Evolutionary conservation across 1,140 invertebrate genomes (phyloP).

Genomic region (Drosophila parvula): DNA sequence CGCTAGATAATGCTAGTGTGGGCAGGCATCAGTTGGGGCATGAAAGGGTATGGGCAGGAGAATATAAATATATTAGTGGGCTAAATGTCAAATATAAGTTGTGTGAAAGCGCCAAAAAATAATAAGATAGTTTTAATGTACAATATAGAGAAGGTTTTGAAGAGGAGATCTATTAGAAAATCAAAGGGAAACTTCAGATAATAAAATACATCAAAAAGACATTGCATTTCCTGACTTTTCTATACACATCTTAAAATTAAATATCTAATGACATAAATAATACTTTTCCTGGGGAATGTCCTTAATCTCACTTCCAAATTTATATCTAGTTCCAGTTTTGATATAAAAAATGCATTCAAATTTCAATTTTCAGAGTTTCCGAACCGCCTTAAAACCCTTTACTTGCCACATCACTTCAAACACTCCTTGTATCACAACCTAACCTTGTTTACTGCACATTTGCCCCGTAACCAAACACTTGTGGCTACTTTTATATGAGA

Average conservation of each 20-base stretch:
- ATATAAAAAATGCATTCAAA: too few species aligned
- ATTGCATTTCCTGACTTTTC: background rate
- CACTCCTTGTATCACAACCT: background rate
- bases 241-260: background rate
- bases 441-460: constrained; percentile 1
- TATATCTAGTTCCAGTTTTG: background rate
- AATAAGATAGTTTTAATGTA: background rate
- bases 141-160: background rate
- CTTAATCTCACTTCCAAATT: background rate
- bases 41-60: constrained; percentile 2
- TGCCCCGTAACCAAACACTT: constrained; percentile 27
- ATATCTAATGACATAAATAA: background rate
- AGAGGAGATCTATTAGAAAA: background rate
- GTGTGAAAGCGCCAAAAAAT: background rate
- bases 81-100: constrained; percentile 3
- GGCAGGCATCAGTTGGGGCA: constrained; percentile 11
- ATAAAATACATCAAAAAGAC: background rate
- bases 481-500: constrained; percentile 32
- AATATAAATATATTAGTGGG: background rate
- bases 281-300: background rate
- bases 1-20: constrained; percentile 29
- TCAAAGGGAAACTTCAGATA: too few species aligned
- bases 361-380: background rate
- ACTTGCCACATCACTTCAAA: background rate
- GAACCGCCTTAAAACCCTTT: background rate